Base-by-base conservation (phyloP, 1,140 invertebrate species). In the Ceratitis capitata region DNA sequence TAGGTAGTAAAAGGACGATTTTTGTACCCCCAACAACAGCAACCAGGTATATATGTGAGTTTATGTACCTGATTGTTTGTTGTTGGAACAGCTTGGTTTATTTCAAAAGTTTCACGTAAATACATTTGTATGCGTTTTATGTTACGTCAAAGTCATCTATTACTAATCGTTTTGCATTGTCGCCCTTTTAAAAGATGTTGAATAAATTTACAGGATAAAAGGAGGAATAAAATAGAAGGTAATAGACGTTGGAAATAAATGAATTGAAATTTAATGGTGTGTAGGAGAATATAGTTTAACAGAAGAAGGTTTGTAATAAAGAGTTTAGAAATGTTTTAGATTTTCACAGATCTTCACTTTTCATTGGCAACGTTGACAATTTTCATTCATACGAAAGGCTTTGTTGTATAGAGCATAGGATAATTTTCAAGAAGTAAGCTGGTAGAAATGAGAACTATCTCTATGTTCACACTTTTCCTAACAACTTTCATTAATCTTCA, bases 61-160 rank as follows among this genome's bases (percentile, higher is more conserved):
- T 56, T 29, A 39, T 39, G n/a, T n/a, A n/a, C n/a, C n/a, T n/a
- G n/a, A n/a, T n/a, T n/a, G 39, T 35, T 53, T 14, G 61, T 19
- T 32, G 16, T 19, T 7, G 51, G n/a, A 39, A 69, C 14, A n/a
- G 29, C 32, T 19, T 69, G 14, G 14, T 35, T 69, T 29, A 69
- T 35, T 56, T 16, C 61, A 35, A 69, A 35, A 9, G 14, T 6
- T 42, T n/a, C 45, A n/a, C n/a, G n/a, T n/a, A n/a, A n/a, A 19
- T 45, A 23, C 14, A 45, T 42, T 78, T 78, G 39, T 23, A 45
- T 12, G 39, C 19, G 69, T 78, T 78, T 78, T 45, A 78, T 78
- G 69, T 78, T 12, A n/a, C 45, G 69, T 78, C 69, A 78, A 78
- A 78, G 69, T 78, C 69, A 16, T n/a, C n/a, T n/a, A n/a, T n/a